Conservation (phyloP, 1,140 invertebrate species). For the Apis dorsata region DNA sequence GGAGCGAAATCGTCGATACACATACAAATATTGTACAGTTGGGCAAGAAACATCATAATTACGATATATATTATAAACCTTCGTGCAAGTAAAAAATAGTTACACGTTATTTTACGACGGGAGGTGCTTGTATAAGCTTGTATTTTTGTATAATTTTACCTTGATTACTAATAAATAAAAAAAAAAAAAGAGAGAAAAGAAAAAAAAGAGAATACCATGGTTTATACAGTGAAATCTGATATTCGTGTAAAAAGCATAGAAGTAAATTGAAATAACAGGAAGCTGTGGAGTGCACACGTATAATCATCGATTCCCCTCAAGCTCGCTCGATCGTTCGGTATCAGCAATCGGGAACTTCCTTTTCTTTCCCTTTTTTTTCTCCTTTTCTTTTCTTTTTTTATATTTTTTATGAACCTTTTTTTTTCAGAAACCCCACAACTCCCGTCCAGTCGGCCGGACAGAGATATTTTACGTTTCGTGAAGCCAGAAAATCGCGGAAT, state of each 20-base stretch:
- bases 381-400: not conserved
- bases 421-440: conserved; percentile 54
- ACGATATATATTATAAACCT: not conserved
- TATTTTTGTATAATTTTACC: not conserved
- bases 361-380: conserved; percentile 16
- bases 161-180: conserved; percentile 5
- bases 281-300: conserved; percentile 19
- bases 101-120: not conserved
- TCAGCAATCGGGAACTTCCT: conserved; percentile 39
- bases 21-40: not conserved
- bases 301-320: conserved; percentile 46
- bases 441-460: conserved; percentile 49
- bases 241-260: conserved; percentile 2
- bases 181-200: not conserved
- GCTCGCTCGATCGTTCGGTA: conserved; percentile 19
- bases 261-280: conserved; percentile 48
- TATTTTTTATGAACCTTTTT: not conserved
- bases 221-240: conserved; percentile 21
- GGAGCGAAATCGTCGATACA: not conserved
- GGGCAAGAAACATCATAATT: not conserved
- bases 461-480: conserved; percentile 72
- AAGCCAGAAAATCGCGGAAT: conserved; percentile 71
- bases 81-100: not conserved
- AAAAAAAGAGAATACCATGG: not conserved
- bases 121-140: no score